phyloP scores from a whole-genome alignment of 2,888 invertebrate genomes.

The Dascillus cervinus region DNA sequence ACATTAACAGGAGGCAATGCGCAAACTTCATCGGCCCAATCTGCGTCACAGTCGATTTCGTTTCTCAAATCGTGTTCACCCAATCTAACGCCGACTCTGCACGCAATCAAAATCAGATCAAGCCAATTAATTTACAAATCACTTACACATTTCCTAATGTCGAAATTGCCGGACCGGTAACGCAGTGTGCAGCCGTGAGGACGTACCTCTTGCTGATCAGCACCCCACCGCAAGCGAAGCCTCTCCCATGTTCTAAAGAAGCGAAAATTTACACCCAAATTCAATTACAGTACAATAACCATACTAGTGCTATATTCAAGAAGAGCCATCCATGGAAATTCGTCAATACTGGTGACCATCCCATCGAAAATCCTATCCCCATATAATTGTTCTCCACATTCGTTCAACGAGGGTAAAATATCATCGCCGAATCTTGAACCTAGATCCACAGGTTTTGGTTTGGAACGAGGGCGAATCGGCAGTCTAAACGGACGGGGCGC shows the following conservation, averaged over 20 bases:
- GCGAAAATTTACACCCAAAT: neutral
- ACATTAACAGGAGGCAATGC: slow-evolving; percentile 26
- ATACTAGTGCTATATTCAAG: slow-evolving; percentile 14
- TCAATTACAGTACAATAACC: neutral
- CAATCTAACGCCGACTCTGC: slow-evolving; percentile 49
- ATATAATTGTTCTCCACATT: slow-evolving; percentile 50
- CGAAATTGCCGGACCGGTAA: slow-evolving; percentile 15
- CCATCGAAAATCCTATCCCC: slow-evolving; percentile 57
- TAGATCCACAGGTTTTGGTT: neutral
- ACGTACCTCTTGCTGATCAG: slow-evolving; percentile 33
- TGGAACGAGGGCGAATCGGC: neutral
- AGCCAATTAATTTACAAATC: slow-evolving; percentile 6
- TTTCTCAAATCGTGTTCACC: slow-evolving; percentile 60
- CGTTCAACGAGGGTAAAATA: slow-evolving; percentile 6
- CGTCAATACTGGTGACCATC: slow-evolving; percentile 44
- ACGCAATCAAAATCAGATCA: too few relatives aligned
- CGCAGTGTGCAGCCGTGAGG: slow-evolving; percentile 40
- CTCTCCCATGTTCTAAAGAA: slow-evolving; percentile 12
- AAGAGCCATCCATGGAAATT: slow-evolving; percentile 35
- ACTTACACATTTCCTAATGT: slow-evolving; percentile 26
- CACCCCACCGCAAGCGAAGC: slow-evolving; percentile 34
- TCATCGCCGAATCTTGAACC: slow-evolving; percentile 5
- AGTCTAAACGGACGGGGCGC: neutral
- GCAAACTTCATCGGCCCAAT: slow-evolving; percentile 25
- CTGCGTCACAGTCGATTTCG: slow-evolving; percentile 50